Evolutionary conservation across 2,888 invertebrate species (phyloP).

Genomic region (Ophonus ardosiacus): DNA sequence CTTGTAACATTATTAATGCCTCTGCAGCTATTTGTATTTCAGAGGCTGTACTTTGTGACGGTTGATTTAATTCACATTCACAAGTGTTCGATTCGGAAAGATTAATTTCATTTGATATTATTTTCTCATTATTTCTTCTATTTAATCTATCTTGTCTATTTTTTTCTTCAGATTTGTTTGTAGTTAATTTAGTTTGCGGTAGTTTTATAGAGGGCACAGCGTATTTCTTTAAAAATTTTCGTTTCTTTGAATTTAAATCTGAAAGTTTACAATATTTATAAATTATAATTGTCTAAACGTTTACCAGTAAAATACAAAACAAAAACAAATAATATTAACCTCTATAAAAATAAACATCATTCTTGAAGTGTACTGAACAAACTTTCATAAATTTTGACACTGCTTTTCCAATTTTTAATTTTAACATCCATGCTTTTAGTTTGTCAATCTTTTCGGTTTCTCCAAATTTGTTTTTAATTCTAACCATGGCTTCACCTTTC

Average conservation of each 20-base stretch:
- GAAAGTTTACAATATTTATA: no score
- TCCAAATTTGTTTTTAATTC: no score
- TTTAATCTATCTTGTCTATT: no score
- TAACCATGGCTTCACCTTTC: no score
- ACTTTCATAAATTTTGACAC: neutral
- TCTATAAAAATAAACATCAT: neutral
- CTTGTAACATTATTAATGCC: neutral
- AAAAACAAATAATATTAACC: neutral
- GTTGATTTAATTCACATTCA: neutral
- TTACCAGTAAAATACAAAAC: no score
- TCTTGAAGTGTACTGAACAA: neutral
- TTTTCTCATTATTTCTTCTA: no score
- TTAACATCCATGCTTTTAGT: neutral
- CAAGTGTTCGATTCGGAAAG: neutral
- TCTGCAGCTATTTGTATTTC: neutral
- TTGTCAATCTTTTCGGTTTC: no score
- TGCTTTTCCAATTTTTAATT: neutral
- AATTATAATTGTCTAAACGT: neutral
- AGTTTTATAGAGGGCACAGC: neutral
- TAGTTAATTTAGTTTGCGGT: no score
- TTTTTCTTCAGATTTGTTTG: no score
- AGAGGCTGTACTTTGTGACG: neutral
- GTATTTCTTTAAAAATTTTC: neutral
- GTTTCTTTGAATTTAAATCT: neutral
- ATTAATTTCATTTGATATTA: no score